Base-by-base conservation (phyloP, 2,888 invertebrate species). In the Eugnorisma glareosa region DNA sequence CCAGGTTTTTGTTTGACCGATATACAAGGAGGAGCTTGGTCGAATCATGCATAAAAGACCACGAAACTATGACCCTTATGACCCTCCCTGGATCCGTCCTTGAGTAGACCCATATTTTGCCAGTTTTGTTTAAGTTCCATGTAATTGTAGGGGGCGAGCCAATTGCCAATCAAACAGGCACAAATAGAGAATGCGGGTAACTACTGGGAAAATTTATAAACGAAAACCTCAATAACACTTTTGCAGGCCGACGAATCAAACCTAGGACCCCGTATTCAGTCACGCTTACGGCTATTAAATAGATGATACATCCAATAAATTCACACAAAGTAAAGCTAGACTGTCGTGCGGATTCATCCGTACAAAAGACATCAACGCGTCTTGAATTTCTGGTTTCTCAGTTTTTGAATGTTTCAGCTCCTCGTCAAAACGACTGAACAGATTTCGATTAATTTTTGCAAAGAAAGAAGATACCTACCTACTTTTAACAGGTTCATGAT, bases 281-380 rank as follows among this genome's bases (percentile, higher is more conserved):
- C 15, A 18, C 15, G 6, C 24, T 45, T 11, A 8, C 31, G 7
- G 10, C 15, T 1, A 74, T 5, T 7, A 31, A 6, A 40, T 6
- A 18, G 37, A 75, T 0, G 4, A 45, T 3, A 35, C 6, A 28
- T 37, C 24, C 10, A 57, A 72, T 72, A 35, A 35, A 35, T 43
- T 10, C 28, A 45, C 6, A 37, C 24, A 24, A 31, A 13, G 3
- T 57, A 13, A 37, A 37, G 5, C 45, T 15, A 31, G 6, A n/a
- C 4, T 31, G 8, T n/a, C 15, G 13, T 15, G 3, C 43, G 21
- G 43, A 66, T 45, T 63, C 54, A 15, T 57, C 37, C 48, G 61
- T 83, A 81, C 79, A 83, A 88, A 88, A 88, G 89, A 87, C 81
- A 85, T 88, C 87, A 88, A 88, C 87, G 88, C 85, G 57, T 61